phyloP scores from a whole-genome alignment of 2,797 vertebrate species.

The Pitangus sulphuratus region DNA sequence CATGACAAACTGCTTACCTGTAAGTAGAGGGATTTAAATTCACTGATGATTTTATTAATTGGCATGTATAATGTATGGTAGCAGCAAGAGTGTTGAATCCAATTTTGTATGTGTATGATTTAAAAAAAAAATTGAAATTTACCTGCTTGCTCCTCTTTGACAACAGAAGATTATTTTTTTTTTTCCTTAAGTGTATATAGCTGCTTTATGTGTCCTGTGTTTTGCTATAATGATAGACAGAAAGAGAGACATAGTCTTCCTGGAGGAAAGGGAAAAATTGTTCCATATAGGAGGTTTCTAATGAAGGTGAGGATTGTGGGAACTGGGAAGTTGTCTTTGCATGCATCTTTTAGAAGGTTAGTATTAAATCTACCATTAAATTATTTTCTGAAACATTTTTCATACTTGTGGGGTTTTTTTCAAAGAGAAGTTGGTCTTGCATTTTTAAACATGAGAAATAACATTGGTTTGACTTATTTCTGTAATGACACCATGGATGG shows the following conservation, averaged over 20 bases:
- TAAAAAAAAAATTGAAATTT: not conserved
- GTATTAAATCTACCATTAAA: not conserved
- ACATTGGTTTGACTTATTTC: not conserved
- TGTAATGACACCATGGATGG: not conserved
- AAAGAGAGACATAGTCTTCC: not conserved
- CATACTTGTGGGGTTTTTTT: not conserved
- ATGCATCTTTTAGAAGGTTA: not conserved
- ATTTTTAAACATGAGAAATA: not conserved
- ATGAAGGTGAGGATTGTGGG: not conserved
- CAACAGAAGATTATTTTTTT: not conserved
- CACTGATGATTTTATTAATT: not conserved
- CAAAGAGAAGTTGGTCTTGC: not conserved
- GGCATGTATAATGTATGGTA: not conserved
- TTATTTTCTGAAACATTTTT: not conserved
- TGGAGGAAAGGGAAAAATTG: not conserved
- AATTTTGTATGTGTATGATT: not conserved
- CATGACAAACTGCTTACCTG: not conserved
- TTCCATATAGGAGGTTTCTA: not conserved
- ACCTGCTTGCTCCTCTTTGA: not conserved
- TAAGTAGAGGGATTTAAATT: not conserved
- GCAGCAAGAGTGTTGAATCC: not conserved
- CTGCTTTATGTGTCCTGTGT: rapidly evolving
- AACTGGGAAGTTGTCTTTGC: not conserved
- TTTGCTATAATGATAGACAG: not conserved
- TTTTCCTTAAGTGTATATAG: not conserved